Evolutionary conservation across 1,140 invertebrate genomes (phyloP).

Genomic region (Pachypeltis micranthus): DNA sequence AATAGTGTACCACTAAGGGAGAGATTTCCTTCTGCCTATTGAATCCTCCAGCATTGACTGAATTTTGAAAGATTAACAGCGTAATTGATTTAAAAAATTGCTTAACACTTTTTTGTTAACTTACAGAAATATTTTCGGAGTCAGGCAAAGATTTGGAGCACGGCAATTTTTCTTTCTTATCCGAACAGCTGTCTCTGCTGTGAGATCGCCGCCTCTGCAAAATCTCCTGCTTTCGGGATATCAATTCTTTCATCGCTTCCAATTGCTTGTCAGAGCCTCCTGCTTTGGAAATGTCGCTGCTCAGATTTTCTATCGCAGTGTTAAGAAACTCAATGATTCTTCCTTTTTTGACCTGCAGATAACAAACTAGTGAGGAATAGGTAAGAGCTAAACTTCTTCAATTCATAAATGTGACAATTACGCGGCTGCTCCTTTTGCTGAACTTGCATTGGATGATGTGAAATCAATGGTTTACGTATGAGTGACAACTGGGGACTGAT

Average conservation of each 20-base stretch:
- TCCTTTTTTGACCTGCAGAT: conserved; percentile 19
- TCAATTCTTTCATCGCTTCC: conserved; percentile 20
- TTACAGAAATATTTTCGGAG: not conserved
- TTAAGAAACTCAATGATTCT: conserved; percentile 15
- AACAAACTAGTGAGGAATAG: too few relatives aligned
- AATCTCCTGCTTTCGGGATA: conserved; percentile 18
- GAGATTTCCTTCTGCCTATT: too few relatives aligned
- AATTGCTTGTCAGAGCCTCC: conserved; percentile 16
- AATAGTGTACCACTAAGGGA: too few relatives aligned
- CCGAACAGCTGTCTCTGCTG: not conserved
- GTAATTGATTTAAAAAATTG: not conserved
- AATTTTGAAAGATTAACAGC: too few relatives aligned
- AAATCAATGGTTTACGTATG: too few relatives aligned
- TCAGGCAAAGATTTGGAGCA: conserved; percentile 17
- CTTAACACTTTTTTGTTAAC: too few relatives aligned
- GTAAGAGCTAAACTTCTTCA: too few relatives aligned
- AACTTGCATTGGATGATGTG: too few relatives aligned
- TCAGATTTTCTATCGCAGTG: conserved; percentile 14
- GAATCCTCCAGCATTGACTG: too few relatives aligned
- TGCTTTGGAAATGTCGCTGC: conserved; percentile 16
- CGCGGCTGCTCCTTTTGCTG: too few relatives aligned
- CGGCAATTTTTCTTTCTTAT: conserved; percentile 15
- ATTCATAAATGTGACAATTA: too few relatives aligned
- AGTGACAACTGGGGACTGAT: too few relatives aligned
- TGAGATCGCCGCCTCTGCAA: conserved; percentile 8